phyloP scores from a whole-genome alignment of 2,888 invertebrate genomes.

The Deroplatys truncata region DNA sequence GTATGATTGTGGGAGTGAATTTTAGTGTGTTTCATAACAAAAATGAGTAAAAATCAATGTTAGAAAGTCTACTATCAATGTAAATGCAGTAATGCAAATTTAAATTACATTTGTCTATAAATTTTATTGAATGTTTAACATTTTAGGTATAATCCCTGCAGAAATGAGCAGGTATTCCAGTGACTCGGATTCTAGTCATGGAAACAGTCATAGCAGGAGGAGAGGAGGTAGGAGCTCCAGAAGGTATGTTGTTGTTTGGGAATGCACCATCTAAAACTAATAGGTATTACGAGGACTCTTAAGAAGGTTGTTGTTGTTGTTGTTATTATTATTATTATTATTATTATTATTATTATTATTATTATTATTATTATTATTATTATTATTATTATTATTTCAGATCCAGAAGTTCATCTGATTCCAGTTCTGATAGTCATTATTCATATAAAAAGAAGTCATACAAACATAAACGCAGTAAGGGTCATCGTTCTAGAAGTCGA shows the following conservation, averaged over 20 bases:
- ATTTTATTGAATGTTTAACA: not conserved
- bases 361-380: too few species aligned
- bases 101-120: not conserved
- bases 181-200: slow-evolving; percentile 25
- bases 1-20: too few species aligned
- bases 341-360: not conserved
- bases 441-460: slow-evolving; percentile 26
- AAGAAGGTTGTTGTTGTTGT: too few species aligned
- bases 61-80: too few species aligned
- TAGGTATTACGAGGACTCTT: too few species aligned
- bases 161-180: slow-evolving; percentile 27
- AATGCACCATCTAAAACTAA: not conserved
- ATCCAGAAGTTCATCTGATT: slow-evolving; percentile 26
- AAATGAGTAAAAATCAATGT: too few species aligned
- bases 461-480: slow-evolving; percentile 22
- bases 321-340: not conserved
- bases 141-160: not conserved
- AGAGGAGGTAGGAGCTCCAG: slow-evolving; percentile 8
- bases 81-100: not conserved
- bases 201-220: not conserved
- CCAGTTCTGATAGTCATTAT: slow-evolving; percentile 24
- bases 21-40: too few species aligned
- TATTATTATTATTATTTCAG: not conserved
- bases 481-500: slow-evolving; percentile 28
- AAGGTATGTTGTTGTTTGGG: not conserved